A percentile compares a stretch with the other conserved stretches of the same genome.
Evolutionary conservation across 1,140 invertebrate species (phyloP).

Genomic region (Drosophila navojoa): DNA sequence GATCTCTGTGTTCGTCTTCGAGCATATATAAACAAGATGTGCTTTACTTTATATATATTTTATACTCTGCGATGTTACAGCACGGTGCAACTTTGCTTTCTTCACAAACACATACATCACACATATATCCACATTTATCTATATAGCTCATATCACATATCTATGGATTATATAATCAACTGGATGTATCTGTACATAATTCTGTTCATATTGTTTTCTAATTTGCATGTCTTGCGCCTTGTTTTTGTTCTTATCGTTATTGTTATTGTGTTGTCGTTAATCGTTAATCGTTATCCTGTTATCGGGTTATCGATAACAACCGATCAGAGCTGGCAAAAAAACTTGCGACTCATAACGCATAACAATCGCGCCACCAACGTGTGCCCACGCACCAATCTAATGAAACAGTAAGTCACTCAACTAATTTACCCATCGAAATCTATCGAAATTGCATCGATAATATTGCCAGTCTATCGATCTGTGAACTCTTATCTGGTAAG

Average conservation of each 20-base stretch:
- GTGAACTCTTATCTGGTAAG: not conserved
- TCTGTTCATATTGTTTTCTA: slow-evolving; percentile 27
- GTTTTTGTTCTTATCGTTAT: slow-evolving; percentile 26
- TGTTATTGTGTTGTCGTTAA: slow-evolving; percentile 30
- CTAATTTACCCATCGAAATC: not conserved
- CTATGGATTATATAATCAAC: not conserved
- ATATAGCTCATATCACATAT: not conserved
- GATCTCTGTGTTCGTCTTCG: not conserved
- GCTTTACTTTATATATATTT: not conserved
- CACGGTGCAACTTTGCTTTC: slow-evolving; percentile 14
- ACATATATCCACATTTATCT: not conserved
- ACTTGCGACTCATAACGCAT: slow-evolving; percentile 95
- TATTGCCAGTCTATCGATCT: not conserved
- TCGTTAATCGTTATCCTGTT: slow-evolving; percentile 25
- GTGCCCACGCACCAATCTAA: slow-evolving; percentile 96
- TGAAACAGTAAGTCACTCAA: slow-evolving; percentile 96
- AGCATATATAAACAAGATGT: not conserved
- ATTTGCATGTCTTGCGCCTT: slow-evolving; percentile 53
- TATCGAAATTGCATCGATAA: not conserved
- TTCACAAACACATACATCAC: not conserved
- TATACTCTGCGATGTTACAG: not conserved
- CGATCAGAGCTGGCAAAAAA: slow-evolving; percentile 94
- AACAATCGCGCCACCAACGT: slow-evolving; percentile 99
- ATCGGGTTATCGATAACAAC: slow-evolving; percentile 30
- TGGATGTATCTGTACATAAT: slow-evolving; percentile 24